Conservation (phyloP, 2,888 invertebrate genomes). For the Mythimna vitellina region DNA sequence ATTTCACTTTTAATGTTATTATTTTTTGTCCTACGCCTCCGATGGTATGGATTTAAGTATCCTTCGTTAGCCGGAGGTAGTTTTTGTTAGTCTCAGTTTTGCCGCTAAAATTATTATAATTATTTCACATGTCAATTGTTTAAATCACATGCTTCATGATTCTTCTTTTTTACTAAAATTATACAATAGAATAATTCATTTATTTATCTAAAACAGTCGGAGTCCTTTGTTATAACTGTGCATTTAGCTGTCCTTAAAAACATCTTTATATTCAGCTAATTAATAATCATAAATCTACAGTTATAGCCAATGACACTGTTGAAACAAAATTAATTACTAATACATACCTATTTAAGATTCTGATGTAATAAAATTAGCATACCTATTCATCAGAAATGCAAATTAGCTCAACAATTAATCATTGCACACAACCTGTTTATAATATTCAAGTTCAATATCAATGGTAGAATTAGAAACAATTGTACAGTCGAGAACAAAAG, state of each 20-base stretch:
- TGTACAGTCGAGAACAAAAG: constrained; percentile 53
- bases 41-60: constrained; percentile 63
- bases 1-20: constrained; percentile 89
- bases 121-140: constrained; percentile 58
- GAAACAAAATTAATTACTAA: constrained; percentile 24
- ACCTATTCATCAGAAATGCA: constrained; percentile 40
- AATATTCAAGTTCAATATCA: constrained; percentile 43
- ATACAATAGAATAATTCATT: constrained; percentile 22
- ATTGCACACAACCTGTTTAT: constrained; percentile 34
- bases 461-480: constrained; percentile 49
- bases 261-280: background rate
- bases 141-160: constrained; percentile 40
- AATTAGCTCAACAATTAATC: constrained; percentile 49
- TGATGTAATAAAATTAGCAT: constrained; percentile 35
- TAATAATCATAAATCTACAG: constrained; percentile 14
- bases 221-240: constrained; percentile 21
- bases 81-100: constrained; percentile 65
- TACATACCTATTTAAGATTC: constrained; percentile 25
- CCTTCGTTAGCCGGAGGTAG: constrained; percentile 73
- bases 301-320: constrained; percentile 12
- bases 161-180: constrained; percentile 1
- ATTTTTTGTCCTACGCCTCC: constrained; percentile 78
- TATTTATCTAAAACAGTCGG: background rate
- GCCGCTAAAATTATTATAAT: constrained; percentile 58
- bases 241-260: background rate